Base-by-base conservation (phyloP, 2,113 vertebrate species). In the Engystomops pustulosus region DNA sequence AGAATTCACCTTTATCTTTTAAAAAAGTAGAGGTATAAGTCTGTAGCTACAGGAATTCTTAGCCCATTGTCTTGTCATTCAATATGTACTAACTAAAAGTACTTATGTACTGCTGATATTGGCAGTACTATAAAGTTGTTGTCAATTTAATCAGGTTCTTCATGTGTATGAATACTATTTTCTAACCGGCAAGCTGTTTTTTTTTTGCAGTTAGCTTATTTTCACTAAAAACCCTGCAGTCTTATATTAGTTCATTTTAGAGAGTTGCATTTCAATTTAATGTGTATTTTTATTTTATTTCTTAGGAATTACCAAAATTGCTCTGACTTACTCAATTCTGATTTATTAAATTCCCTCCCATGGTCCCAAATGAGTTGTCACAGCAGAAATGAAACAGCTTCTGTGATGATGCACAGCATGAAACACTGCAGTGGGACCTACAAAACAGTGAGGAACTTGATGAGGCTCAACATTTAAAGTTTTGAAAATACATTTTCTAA, bases 281-380 rank as follows among this genome's bases (percentile, higher is more conserved):
- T 79, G 38, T 45, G 20, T 79, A 65, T 5, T 60, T 30, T 65
- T 65, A 65, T 47, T 79, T 62, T 79, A 79, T 45, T 45, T 67
- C 25, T 30, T 58, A 41, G 36, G 32, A 77, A 77, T 77, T 65
- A 65, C 30, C 55, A 65, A 79, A 79, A 79, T 79, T 79, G 77
- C 58, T 67, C 34, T 79, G 53, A 79, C 77, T 79, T 79, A 65
- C 15, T 79, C 55, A 79, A 23, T 79, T 79, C 25, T 47, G 77
- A 79, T 65, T 79, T 62, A 79, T 79, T 79, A 65, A 79, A 79
- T 79, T 67, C 58, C 38, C 58, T 65, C 77, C 77, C 44, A 79
- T 45, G 36, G 77, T 79, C 77, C 77, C 77, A 67, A 79, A 67
- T 79, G 77, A 79, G 77, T 67, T 79, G 60, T 65, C 77, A 47